Base-by-base conservation (phyloP, 2,113 vertebrate species). In the Irena cyanogastra region DNA sequence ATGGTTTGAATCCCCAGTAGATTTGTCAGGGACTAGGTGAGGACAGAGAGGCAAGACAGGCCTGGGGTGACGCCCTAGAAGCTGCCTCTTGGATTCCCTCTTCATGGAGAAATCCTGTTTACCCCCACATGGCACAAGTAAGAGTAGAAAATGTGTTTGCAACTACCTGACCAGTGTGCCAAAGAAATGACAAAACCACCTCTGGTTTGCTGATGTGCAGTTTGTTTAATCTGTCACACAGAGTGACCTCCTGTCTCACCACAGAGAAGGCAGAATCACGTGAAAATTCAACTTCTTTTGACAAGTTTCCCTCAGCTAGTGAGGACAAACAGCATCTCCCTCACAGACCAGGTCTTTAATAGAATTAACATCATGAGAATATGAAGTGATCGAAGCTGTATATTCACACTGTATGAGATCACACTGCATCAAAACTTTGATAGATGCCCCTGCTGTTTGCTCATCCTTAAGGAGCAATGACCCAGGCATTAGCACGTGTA, bases 391-490 rank as follows among this genome's bases (percentile, higher is more conserved):
- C 68, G 78, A 49, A 79, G 49, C 30, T 53, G 5, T 70, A n/a
- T 52, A 66, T 72, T 33, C 63, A 49, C 45, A 31, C 42, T 63
- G 8, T 26, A 13, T 83, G 78, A 95, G 91, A 93, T 91, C 88
- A 91, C 27, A 35, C 61, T 69, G 83, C 94, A 90, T 94, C 94
- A 90, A 89, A 97, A 96, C 72, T 82, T 91, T 96, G 95, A 95
- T 70, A 64, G 94, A 95, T 96, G 82, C 88, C 90, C 92, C 65
- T 57, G 56, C 31, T 94, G 83, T 95, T 94, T 95, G 93, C 90
- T 93, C 90, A 94, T 93, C 95, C 83, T 93, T 89, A 74, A 90
- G 72, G 91, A 96, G 95, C 95, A 94, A 87, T 88, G 94, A 96
- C 96, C 94, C 4, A 6, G 83, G 63, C 92, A 96, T 93, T 63